Conservation (phyloP, 2,113 vertebrate genomes). For the Axis porcinus region DNA sequence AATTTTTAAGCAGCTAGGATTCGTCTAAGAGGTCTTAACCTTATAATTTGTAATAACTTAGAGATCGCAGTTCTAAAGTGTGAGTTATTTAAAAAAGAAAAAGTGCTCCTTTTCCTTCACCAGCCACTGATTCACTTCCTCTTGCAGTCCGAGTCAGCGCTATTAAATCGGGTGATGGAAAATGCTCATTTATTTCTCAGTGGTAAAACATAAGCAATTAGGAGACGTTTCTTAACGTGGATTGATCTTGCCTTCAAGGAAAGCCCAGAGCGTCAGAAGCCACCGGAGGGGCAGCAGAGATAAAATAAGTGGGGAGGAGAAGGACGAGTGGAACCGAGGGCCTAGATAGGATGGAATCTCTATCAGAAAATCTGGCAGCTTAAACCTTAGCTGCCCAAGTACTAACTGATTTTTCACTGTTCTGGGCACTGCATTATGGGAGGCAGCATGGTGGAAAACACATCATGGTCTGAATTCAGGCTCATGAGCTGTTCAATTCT, state of each 20-base stretch:
- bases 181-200: constrained; percentile 75
- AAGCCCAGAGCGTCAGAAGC: background rate
- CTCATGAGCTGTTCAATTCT: background rate
- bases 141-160: constrained; percentile 67
- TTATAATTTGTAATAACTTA: constrained; percentile 84
- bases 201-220: constrained; percentile 76
- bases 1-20: constrained; percentile 84
- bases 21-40: constrained; percentile 82
- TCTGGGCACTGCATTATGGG: fast-evolving
- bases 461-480: background rate
- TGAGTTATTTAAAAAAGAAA: constrained; percentile 66
- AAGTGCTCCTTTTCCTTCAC: constrained; percentile 71
- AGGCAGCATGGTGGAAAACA: fast-evolving
- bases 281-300: background rate
- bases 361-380: no score
- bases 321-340: fast-evolving
- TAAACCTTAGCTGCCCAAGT: background rate
- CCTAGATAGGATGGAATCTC: fast-evolving
- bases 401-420: background rate
- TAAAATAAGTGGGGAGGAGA: background rate
- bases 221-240: constrained; percentile 73
- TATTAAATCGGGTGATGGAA: constrained; percentile 69
- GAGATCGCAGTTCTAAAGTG: constrained; percentile 74
- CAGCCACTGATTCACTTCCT: constrained; percentile 76
- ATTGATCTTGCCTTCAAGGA: constrained; percentile 70